Evolutionary conservation across 2,113 vertebrate genomes (phyloP).

Genomic region (Ariopsis seemanni): DNA sequence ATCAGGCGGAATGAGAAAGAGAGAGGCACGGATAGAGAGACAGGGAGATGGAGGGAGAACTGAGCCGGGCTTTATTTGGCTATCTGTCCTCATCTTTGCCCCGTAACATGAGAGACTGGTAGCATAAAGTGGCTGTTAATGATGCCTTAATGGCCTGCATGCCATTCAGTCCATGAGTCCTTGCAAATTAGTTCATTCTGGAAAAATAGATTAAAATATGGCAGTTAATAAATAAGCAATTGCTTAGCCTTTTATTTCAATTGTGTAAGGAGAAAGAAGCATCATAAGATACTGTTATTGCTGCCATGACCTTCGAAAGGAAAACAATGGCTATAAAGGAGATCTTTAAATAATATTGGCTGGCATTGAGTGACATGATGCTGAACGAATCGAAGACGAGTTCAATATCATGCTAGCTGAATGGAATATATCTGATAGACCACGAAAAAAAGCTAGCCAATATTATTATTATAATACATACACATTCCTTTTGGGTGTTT

Average conservation of each 20-base stretch:
- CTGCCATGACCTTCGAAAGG: background rate
- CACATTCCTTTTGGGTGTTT: too few relatives aligned
- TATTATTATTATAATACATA: too few relatives aligned
- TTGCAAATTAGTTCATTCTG: background rate
- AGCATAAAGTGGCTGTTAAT: slow-evolving; percentile 42
- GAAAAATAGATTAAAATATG: background rate
- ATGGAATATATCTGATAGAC: too few relatives aligned
- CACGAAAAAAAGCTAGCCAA: too few relatives aligned
- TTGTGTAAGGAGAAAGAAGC: background rate
- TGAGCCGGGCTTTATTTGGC: slow-evolving; percentile 6
- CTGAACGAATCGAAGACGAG: too few relatives aligned
- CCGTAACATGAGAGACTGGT: slow-evolving; percentile 4
- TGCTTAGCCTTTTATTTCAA: background rate
- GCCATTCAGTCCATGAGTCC: background rate
- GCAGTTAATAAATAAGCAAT: background rate
- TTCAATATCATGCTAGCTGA: too few relatives aligned
- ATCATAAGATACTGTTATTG: background rate
- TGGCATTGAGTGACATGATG: too few relatives aligned
- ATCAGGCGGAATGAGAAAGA: slow-evolving; percentile 14
- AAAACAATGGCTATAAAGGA: background rate
- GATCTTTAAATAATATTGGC: background rate
- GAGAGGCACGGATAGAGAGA: slow-evolving; percentile 10
- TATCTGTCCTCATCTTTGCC: slow-evolving; percentile 22
- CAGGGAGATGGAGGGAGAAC: slow-evolving; percentile 10
- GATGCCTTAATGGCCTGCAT: slow-evolving; percentile 1